A percentile compares a stretch with the other conserved stretches of the same genome.
Evolutionary conservation across 2,888 invertebrate genomes (phyloP).

Genomic region (Taphrorychus bicolor): DNA sequence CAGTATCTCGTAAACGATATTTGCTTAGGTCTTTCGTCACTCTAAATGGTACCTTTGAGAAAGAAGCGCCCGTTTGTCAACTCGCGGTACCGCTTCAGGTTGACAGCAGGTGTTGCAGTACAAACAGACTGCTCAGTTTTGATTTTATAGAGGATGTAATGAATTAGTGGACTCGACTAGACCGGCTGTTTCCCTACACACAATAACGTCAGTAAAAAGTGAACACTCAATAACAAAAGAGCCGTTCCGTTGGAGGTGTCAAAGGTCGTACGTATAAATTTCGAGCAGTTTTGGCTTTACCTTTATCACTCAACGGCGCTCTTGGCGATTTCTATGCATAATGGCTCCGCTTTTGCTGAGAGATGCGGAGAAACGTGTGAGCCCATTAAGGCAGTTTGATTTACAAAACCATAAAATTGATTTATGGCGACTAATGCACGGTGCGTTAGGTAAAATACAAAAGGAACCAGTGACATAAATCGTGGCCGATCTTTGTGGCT

Average conservation of each 20-base stretch:
- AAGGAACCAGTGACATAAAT: constrained; percentile 61
- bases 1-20: constrained; percentile 26
- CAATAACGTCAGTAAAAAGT: background rate
- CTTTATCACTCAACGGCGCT: constrained; percentile 39
- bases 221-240: constrained; percentile 1
- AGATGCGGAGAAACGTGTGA: constrained; percentile 50
- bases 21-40: constrained; percentile 32
- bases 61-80: constrained; percentile 13
- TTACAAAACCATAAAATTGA: constrained; percentile 63
- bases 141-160: constrained; percentile 26
- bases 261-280: constrained; percentile 34
- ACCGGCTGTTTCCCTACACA: too few species aligned
- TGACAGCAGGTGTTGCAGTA: constrained; percentile 32
- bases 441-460: constrained; percentile 61
- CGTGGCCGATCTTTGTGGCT: constrained; percentile 58
- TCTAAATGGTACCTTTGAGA: constrained; percentile 28
- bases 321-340: constrained; percentile 44
- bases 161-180: background rate
- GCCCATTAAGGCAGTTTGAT: constrained; percentile 60
- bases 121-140: constrained; percentile 16
- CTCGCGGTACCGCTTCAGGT: constrained; percentile 11
- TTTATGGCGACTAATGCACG: constrained; percentile 61
- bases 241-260: constrained; percentile 23
- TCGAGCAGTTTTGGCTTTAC: constrained; percentile 36
- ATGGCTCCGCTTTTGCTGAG: constrained; percentile 41